Evolutionary conservation across 2,797 vertebrate species (phyloP).

Genomic region (Tiaroga cobitis): DNA sequence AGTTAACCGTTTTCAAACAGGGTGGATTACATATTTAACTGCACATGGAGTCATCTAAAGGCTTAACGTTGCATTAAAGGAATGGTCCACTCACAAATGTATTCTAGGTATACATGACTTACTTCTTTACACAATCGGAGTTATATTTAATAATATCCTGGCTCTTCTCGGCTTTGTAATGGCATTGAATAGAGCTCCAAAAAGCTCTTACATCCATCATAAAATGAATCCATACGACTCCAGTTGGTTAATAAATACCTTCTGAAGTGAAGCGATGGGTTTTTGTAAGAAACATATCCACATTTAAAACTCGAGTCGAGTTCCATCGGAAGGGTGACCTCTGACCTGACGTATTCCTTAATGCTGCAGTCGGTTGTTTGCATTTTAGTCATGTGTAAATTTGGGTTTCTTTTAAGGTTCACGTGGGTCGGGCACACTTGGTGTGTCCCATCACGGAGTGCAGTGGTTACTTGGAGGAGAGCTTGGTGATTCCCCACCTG

Average conservation of each 20-base stretch:
- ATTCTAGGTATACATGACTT: background rate
- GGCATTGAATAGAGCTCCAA: background rate
- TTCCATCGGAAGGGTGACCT: background rate
- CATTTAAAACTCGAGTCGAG: background rate
- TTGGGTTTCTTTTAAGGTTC: conserved; percentile 78
- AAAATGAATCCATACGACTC: background rate
- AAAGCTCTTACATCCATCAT: background rate
- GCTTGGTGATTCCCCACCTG: conserved; percentile 85
- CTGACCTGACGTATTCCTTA: background rate
- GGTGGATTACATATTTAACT: conserved; percentile 21
- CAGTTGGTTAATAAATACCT: background rate
- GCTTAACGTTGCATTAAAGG: background rate
- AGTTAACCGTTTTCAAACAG: conserved; percentile 1
- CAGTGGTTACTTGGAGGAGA: conserved; percentile 90
- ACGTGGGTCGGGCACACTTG: conserved; percentile 86
- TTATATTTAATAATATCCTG: background rate
- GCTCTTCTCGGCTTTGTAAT: background rate
- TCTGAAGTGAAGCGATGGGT: background rate
- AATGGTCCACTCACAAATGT: background rate
- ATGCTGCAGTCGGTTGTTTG: background rate
- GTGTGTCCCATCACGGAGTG: conserved; percentile 94
- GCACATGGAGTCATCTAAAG: background rate
- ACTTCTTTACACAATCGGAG: background rate
- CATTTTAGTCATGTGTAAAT: background rate
- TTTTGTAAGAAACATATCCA: background rate